These are phyloP conservation scores for Orbicella faveolata DNA, from an alignment of 64 coral and sea anemone species.

Conservation along the genomic window DNA sequence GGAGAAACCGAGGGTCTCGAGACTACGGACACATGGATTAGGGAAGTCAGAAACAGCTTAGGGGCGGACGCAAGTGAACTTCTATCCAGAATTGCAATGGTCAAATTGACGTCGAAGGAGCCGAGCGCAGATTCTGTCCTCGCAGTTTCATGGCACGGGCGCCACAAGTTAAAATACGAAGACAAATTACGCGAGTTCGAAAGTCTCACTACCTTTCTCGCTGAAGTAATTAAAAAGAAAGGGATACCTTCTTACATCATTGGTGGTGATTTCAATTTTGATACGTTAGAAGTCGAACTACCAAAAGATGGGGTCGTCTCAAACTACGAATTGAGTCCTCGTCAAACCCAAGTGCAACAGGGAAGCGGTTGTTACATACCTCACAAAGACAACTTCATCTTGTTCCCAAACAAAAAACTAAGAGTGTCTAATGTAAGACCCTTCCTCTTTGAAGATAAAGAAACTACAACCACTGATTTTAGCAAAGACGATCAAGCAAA, in stretches of 20 bases:
- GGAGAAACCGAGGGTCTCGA: background rate
- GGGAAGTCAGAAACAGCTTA: background rate
- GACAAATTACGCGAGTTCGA: background rate
- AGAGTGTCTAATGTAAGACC: background rate
- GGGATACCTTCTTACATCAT: background rate
- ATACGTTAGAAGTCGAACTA: background rate
- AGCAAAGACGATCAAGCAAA: background rate
- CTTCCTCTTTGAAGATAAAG: background rate
- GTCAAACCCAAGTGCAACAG: background rate
- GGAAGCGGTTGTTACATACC: background rate
- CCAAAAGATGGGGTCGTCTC: background rate
- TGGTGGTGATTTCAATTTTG: conserved; percentile 16
- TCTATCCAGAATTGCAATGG: background rate
- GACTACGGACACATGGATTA: background rate
- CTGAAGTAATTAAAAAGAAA: background rate
- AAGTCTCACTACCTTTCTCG: background rate
- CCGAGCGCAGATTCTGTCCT: background rate
- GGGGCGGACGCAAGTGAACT: background rate
- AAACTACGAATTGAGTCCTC: background rate
- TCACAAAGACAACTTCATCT: conserved; percentile 2
- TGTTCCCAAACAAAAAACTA: background rate
- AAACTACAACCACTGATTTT: background rate
- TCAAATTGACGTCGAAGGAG: background rate
- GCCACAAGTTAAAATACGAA: background rate
- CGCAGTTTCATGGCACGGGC: conserved; percentile 12